These are phyloP conservation scores for Dolichopus griseipennis DNA, from an alignment of 2,888 invertebrate genomes.

Conservation along the genomic window DNA sequence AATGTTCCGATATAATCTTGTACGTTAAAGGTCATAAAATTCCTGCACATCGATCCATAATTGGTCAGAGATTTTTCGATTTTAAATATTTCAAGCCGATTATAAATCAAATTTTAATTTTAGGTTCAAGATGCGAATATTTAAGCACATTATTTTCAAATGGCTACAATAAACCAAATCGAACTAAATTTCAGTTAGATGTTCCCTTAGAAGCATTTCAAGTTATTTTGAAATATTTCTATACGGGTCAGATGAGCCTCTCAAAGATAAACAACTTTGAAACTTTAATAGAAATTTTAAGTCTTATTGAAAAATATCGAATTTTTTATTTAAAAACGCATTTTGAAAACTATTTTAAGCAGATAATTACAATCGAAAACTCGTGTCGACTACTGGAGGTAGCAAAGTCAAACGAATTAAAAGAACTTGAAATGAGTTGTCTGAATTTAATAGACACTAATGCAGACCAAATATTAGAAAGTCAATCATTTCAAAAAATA, in stretches of 20 bases:
- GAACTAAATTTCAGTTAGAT: slow-evolving; percentile 74
- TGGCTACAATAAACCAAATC: slow-evolving; percentile 62
- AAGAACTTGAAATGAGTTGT: too few species aligned
- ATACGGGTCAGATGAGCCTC: slow-evolving; percentile 66
- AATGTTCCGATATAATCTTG: too few species aligned
- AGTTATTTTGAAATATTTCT: slow-evolving; percentile 84
- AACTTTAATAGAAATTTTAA: slow-evolving; percentile 61
- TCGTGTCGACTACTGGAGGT: slow-evolving; percentile 93
- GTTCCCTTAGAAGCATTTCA: slow-evolving; percentile 80
- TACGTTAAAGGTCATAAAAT: too few species aligned
- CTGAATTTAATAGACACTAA: too few species aligned
- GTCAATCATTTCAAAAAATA: too few species aligned
- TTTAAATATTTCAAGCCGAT: too few species aligned
- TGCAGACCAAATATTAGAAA: too few species aligned
- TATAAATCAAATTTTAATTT: slow-evolving; percentile 24
- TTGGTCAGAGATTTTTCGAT: too few species aligned
- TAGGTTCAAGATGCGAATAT: slow-evolving; percentile 93
- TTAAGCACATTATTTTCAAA: slow-evolving; percentile 79
- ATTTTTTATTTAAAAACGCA: slow-evolving; percentile 79
- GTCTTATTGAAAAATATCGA: slow-evolving; percentile 95
- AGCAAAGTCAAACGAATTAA: slow-evolving; percentile 63
- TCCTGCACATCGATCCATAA: too few species aligned
- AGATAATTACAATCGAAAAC: slow-evolving; percentile 77
- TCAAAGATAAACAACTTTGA: slow-evolving; percentile 57
- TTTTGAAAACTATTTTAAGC: slow-evolving; percentile 86